phyloP scores from a whole-genome alignment of 2,888 invertebrate genomes.

The Automeris io region DNA sequence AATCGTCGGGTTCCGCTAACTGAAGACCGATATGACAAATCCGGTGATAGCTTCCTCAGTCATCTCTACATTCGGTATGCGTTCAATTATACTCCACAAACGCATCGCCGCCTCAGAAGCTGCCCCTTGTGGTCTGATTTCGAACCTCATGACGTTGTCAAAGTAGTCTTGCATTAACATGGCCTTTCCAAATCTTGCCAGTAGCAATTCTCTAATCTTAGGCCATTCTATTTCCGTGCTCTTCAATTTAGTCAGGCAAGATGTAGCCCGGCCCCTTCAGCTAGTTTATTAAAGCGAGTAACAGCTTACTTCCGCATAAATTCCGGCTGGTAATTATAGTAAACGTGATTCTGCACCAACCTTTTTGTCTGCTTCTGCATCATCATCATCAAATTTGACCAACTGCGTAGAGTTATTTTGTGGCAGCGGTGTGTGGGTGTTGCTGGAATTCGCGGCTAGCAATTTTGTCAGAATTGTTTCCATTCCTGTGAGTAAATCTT shows the following conservation, averaged over 20 bases:
- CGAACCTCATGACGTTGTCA: slow-evolving; percentile 17
- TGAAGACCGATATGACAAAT: no score
- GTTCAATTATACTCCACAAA: no score
- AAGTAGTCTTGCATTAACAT: slow-evolving; percentile 19
- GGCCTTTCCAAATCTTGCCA: slow-evolving; percentile 16
- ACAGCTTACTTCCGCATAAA: slow-evolving; percentile 13
- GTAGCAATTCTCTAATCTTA: background rate
- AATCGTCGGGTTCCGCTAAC: no score
- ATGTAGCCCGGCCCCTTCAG: slow-evolving; percentile 20
- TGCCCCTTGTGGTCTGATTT: no score
- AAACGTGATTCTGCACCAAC: slow-evolving; percentile 3
- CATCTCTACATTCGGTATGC: no score
- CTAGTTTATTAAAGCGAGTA: slow-evolving; percentile 17
- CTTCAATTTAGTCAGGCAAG: slow-evolving; percentile 18
- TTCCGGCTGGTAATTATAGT: background rate
- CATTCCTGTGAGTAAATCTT: no score
- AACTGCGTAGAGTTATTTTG: no score
- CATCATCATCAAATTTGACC: slow-evolving; percentile 8
- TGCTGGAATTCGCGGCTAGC: no score
- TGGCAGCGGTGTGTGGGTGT: no score
- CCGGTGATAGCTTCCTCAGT: no score
- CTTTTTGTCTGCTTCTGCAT: background rate
- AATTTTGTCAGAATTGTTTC: no score
- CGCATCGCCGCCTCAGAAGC: no score
- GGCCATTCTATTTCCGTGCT: slow-evolving; percentile 11